Base-by-base conservation (phyloP, 2,888 invertebrate species). In the Epirrhoe alternata region DNA sequence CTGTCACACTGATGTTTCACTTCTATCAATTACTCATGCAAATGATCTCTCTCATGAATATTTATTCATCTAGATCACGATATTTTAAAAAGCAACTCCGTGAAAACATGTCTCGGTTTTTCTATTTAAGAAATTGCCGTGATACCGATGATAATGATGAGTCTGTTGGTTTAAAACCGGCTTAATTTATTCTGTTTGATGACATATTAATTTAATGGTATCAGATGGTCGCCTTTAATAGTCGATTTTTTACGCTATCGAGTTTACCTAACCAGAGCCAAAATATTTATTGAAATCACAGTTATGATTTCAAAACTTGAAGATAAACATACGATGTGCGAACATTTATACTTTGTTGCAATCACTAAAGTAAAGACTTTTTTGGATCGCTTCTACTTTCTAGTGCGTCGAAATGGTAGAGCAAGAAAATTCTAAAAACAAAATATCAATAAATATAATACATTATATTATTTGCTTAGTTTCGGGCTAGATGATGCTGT, bases 21-120 rank as follows among this genome's bases (percentile, higher is more conserved):
- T 86, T 84, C 81, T 84, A 86, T 86, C 86, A 86, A 88, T 90
- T 88, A 86, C 83, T 83, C 82, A 89, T 89, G 89, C 85, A 86
- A 88, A 89, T 89, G 78, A 74, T 78, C 77, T 79, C 71, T 75
- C 78, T 77, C 79, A 87, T 90, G 84, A 87, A 89, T 90, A 89
- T 90, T 87, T 82, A 89, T 82, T 74, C 70, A 69, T 71, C 77
- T 78, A 73, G 74, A 77, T 77, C 79, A 79, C 76, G 74, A 79
- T 78, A 70, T 74, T 70, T 79, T 73, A 70, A 73, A 72, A 73
- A 50, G 66, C 65, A 61, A 55, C 58, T 63, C 65, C 59, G 56
- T 57, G 31, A 61, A 64, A 66, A 70, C 59, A 60, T 58, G 61
- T 67, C 59, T 61, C 14, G n/a, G 49, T 55, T 55, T 70, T 62